Percentiles rank a stretch among this genome's conserved stretches.
Conservation (phyloP, 2,113 vertebrate species). For the Brachypteracias leptosomus region DNA sequence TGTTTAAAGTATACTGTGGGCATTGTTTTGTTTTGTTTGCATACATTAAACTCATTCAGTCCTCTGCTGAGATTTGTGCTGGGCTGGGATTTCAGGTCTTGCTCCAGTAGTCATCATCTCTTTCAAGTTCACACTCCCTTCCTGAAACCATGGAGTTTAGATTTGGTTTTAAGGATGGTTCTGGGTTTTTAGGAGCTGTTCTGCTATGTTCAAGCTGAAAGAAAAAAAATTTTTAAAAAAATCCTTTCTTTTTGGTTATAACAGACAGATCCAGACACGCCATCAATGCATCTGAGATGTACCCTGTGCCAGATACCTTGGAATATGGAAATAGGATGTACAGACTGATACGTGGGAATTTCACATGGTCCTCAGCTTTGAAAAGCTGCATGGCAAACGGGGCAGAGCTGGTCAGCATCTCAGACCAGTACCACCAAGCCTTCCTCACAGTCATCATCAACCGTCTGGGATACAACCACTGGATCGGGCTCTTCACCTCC, state of each 20-base stretch:
- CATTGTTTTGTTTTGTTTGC: background rate
- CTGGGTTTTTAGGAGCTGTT: background rate
- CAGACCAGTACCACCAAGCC: constrained; percentile 89
- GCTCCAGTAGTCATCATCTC: background rate
- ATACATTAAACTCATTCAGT: background rate
- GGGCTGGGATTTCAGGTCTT: background rate
- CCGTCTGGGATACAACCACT: constrained; percentile 80
- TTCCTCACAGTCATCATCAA: constrained; percentile 91
- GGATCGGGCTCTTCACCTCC: constrained; percentile 89
- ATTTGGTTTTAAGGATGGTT: background rate
- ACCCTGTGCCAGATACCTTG: constrained; percentile 78
- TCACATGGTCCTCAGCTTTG: constrained; percentile 91
- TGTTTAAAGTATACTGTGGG: background rate
- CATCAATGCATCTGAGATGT: constrained; percentile 69
- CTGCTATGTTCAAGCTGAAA: background rate
- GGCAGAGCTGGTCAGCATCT: constrained; percentile 86
- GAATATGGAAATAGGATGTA: constrained; percentile 87
- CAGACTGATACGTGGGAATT: constrained; percentile 84
- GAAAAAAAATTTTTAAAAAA: background rate
- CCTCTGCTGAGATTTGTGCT: background rate
- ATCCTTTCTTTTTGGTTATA: background rate
- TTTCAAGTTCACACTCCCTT: background rate
- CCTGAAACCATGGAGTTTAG: background rate
- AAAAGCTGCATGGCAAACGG: constrained; percentile 77
- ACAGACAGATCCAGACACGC: constrained; percentile 64